Evolutionary conservation across 2,797 vertebrate genomes (phyloP).

Genomic region (Chaenodraco wilsoni): DNA sequence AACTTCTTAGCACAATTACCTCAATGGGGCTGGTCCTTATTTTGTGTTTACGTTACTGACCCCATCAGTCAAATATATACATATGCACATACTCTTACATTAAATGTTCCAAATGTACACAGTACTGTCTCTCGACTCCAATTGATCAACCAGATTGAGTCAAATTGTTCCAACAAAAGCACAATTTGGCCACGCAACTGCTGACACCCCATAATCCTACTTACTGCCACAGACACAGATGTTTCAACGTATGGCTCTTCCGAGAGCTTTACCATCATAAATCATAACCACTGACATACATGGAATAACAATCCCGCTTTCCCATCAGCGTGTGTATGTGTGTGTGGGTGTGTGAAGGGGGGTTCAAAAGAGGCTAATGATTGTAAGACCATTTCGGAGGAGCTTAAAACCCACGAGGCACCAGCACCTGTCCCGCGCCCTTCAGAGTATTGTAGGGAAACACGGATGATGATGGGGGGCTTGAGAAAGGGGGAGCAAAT

Average conservation of each 20-base stretch:
- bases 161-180: slow-evolving; percentile 40
- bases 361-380: slow-evolving; percentile 25
- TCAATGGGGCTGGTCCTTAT: not conserved
- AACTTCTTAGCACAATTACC: not conserved
- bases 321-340: slow-evolving; percentile 31
- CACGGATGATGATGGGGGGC: not conserved
- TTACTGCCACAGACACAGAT: slow-evolving; percentile 52
- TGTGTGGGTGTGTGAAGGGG: not conserved
- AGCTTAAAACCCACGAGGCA: slow-evolving; percentile 50
- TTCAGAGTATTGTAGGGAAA: slow-evolving; percentile 41
- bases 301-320: slow-evolving; percentile 38
- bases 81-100: not conserved
- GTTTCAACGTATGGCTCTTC: slow-evolving; percentile 56
- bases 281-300: slow-evolving; percentile 63
- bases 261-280: slow-evolving; percentile 52
- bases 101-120: not conserved
- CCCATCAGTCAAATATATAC: slow-evolving; percentile 6
- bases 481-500: slow-evolving; percentile 9
- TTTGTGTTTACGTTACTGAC: not conserved
- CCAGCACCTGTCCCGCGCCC: slow-evolving; percentile 64
- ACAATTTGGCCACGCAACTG: slow-evolving; percentile 42
- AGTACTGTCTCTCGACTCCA: not conserved
- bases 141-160: slow-evolving; percentile 14
- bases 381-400: slow-evolving; percentile 38
- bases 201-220: slow-evolving; percentile 41